Base-by-base conservation (phyloP, 2,888 invertebrate genomes). In the Phoenoteleia sp. region DNA sequence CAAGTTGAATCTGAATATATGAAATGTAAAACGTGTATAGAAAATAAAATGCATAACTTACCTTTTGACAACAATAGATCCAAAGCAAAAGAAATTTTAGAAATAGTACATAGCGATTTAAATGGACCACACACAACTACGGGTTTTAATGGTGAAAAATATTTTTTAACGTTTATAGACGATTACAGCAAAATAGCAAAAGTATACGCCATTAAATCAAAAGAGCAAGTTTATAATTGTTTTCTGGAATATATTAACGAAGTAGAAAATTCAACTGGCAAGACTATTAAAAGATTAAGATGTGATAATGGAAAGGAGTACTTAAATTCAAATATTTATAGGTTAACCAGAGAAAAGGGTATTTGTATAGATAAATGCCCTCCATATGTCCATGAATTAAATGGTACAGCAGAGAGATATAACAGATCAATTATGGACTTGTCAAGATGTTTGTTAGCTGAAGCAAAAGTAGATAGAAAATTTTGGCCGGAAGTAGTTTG, bases 1-100 rank as follows among this genome's bases (percentile, higher is more conserved):
- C 47, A 86, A 56, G 0, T 89, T 5, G 87, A 87, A 52, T 23
- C 77, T 0, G 84, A 75, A 47, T 76, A n/a, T 60, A 52, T 89
- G 64, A 87, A 86, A 79, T 88, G 87, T 52, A 79, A 39, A 36
- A 86, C 23, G 0, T 87, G 86, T 66, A 84, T 87, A 9, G 84
- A 87, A 69, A 88, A 81, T 60, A 85, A 87, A 77, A 85, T 84
- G 85, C 80, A 67, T 23, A 88, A 87, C 79, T 13, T 87, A 67
- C 84, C 80, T 13, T 89, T 88, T 79, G 58, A 85, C 21, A 89
- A 88, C 52, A 79, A 89, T 60, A 84, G 87, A 81, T 84, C n/a
- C 27, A 81, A 25, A 75, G 80, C 84, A 56, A 76, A 42, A 75
- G 88, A 79, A 71, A 87, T 81, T n/a, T 66, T 84, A 36, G 84